These are phyloP conservation scores for Melanerpes aurifrons DNA, from an alignment of 2,113 vertebrate genomes.

Conservation along the genomic window DNA sequence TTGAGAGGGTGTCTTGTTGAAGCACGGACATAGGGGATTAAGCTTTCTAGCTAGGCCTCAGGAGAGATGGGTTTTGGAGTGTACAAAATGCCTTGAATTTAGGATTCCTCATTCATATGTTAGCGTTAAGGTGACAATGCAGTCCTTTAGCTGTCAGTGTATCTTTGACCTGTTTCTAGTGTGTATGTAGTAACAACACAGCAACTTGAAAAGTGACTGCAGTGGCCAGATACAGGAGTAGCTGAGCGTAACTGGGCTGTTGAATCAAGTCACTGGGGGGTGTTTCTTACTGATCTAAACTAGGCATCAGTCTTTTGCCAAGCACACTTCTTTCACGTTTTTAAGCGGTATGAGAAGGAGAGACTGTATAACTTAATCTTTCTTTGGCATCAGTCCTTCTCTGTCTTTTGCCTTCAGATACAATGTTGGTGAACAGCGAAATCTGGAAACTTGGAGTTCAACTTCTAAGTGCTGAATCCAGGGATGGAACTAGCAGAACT, in stretches of 20 bases:
- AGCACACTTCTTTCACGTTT: neutral
- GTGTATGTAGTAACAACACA: rapidly evolving
- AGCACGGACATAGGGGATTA: rapidly evolving
- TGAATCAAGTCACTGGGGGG: neutral
- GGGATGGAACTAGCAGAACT: neutral
- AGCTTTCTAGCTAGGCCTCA: neutral
- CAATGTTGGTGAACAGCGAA: neutral
- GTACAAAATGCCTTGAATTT: neutral
- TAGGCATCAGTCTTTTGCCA: neutral
- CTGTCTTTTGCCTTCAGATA: neutral
- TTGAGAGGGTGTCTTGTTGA: neutral
- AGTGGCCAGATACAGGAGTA: neutral
- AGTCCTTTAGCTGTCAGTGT: neutral
- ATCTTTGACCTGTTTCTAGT: neutral
- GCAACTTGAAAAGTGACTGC: neutral
- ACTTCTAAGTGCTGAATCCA: neutral
- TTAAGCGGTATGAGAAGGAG: neutral
- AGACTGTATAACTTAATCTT: neutral
- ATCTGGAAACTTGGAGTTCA: neutral
- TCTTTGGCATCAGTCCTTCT: neutral
- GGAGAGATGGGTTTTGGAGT: neutral
- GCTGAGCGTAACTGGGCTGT: neutral
- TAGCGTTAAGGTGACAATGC: rapidly evolving
- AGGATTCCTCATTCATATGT: rapidly evolving
- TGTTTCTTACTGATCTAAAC: neutral